A percentile compares a stretch with the other conserved stretches of the same genome.
Evolutionary conservation across 2,888 invertebrate species (phyloP).

Genomic region (Drosophila villosipedis): DNA sequence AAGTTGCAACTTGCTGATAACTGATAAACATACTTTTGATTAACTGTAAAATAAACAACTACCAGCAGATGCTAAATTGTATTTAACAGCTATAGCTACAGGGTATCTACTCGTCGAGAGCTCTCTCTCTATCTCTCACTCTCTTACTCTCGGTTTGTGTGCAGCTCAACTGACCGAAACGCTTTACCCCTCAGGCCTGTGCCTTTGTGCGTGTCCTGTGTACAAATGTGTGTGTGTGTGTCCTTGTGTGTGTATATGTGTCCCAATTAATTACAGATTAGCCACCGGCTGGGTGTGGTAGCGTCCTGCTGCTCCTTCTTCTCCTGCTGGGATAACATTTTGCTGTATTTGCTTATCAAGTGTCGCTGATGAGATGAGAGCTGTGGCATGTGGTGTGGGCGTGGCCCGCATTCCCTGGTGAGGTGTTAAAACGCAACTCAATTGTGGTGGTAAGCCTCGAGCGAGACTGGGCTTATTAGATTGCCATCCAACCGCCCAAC

Average conservation of each 20-base stretch:
- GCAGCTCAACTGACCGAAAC: neutral
- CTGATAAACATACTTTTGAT: neutral
- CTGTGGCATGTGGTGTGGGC: no score
- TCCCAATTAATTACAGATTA: slow-evolving; percentile 80
- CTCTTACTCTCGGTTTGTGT: neutral
- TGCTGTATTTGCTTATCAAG: slow-evolving; percentile 67
- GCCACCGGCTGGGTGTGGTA: slow-evolving; percentile 53
- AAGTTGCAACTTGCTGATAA: neutral
- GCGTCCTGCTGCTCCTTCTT: slow-evolving; percentile 6
- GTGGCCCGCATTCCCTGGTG: slow-evolving; percentile 8
- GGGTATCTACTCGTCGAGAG: neutral
- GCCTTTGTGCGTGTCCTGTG: slow-evolving; percentile 60
- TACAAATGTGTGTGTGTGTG: slow-evolving; percentile 61
- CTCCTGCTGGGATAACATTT: slow-evolving; percentile 28
- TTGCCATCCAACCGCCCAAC: neutral
- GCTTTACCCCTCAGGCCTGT: neutral
- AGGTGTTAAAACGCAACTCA: slow-evolving; percentile 33
- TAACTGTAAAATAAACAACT: neutral
- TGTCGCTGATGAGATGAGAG: slow-evolving; percentile 20
- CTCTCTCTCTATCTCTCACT: no score
- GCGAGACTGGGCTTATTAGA: slow-evolving; percentile 1
- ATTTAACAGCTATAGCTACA: neutral
- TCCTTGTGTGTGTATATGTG: slow-evolving; percentile 38
- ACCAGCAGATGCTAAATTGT: neutral
- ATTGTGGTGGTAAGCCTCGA: slow-evolving; percentile 44